A percentile compares a stretch with the other conserved stretches of the same genome.
Evolutionary conservation across 2,113 vertebrate genomes (phyloP).

Genomic region (Lepus timidus): DNA sequence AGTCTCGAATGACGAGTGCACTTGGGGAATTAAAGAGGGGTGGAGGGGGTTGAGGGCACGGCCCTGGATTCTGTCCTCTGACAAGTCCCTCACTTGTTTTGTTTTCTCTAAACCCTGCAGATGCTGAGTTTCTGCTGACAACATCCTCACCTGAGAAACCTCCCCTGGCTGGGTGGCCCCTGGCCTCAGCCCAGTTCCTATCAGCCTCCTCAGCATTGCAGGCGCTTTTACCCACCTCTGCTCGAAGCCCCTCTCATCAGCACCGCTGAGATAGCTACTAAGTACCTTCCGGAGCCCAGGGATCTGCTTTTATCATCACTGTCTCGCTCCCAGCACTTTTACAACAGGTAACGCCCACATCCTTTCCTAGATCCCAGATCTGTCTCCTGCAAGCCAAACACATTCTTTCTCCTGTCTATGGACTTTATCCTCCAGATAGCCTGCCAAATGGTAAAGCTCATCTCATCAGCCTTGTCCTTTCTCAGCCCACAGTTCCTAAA

Average conservation of each 20-base stretch:
- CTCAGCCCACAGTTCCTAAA: background rate
- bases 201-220: background rate
- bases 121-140: background rate
- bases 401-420: background rate
- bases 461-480: background rate
- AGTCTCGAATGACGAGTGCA: background rate
- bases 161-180: background rate
- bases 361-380: background rate
- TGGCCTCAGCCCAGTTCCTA: background rate
- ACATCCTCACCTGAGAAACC: no score
- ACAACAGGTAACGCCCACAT: background rate
- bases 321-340: background rate
- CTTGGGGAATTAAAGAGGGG: background rate
- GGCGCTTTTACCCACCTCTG: background rate
- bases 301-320: background rate
- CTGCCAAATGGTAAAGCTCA: background rate
- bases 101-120: background rate
- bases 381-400: background rate
- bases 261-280: background rate
- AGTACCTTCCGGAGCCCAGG: background rate
- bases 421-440: background rate
- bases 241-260: background rate
- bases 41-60: background rate
- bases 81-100: background rate
- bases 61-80: rapidly evolving